These are phyloP conservation scores for Pantala flavescens DNA, from an alignment of 1,140 invertebrate genomes.

Conservation along the genomic window DNA sequence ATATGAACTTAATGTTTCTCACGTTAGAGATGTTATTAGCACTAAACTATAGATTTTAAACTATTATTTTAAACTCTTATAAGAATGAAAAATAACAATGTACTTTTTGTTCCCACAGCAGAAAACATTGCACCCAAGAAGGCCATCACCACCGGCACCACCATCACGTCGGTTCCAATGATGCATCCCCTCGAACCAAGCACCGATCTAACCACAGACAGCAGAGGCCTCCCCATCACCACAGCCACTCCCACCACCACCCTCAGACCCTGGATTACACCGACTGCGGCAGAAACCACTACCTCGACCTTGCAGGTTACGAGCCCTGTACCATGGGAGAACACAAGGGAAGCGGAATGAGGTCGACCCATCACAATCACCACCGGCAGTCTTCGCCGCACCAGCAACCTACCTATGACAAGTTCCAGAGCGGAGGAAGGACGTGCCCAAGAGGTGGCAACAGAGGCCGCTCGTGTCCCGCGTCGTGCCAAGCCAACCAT, in stretches of 20 bases:
- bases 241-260: slow-evolving; percentile 26
- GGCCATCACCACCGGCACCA: slow-evolving; percentile 14
- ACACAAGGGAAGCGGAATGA: background rate
- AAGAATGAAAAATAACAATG: too few relatives aligned
- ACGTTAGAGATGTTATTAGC: too few relatives aligned
- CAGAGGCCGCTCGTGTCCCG: slow-evolving; percentile 27
- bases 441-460: background rate
- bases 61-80: too few relatives aligned
- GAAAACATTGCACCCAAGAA: slow-evolving; percentile 11
- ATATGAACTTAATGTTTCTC: too few relatives aligned
- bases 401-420: background rate
- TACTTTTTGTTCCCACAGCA: background rate
- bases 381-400: background rate
- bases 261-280: slow-evolving; percentile 5
- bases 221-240: slow-evolving; percentile 31
- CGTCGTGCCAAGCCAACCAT: slow-evolving; percentile 45
- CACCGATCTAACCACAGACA: slow-evolving; percentile 11
- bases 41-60: too few relatives aligned
- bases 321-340: slow-evolving; percentile 23
- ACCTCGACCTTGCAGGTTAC: slow-evolving; percentile 37
- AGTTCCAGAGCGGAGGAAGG: background rate
- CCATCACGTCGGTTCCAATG: slow-evolving; percentile 11
- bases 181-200: slow-evolving; percentile 18
- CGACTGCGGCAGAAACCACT: slow-evolving; percentile 26
- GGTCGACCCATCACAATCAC: background rate